Evolutionary conservation across 2,113 vertebrate species (phyloP), one percentile per base, ranked within the genome.

Genomic region (Eudyptes chrysolophus): DNA sequence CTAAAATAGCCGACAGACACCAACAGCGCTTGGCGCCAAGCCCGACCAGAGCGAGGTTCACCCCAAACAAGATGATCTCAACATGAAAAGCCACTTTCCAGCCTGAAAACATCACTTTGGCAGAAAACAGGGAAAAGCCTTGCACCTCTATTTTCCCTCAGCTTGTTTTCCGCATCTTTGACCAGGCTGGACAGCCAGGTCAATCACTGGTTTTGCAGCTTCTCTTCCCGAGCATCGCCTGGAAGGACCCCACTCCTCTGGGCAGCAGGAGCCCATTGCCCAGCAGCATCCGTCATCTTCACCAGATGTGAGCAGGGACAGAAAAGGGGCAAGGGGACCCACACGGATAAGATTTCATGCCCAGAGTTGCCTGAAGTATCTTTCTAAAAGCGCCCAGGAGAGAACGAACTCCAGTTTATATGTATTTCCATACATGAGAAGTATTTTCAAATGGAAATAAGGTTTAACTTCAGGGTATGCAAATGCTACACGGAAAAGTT

Each of bases 1-100:
- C 44, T 16, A 19, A 48, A 79, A 68, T 16, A 48, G 26, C 15
- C 1, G 6, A 21, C 25, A 22, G 48, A 48, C 30, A 32, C 27
- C 57, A 27, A n/a, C 51, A 17, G 44, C 0, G 1, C 52, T 16
- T 16, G 0, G 38, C 1, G 1, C 54, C 0, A 2, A 57, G 64
- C 58, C 26, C 0, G 1, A 7, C 17, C 69, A 8, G 26, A 30
- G 26, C 30, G 20, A 72, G 5, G 8, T 13, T 51, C 34, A 69
- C 60, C 36, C 42, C 29, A 40, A 22, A 36, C 2, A 2, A 55
- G 29, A 25, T 1, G 1, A 34, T 49, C 27, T 34, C 74, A 51
- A 71, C 32, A 38, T 21, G 32, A 80, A 76, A 84, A 80, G 21
- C 19, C 38, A 11, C 38, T 15, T 81, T 51, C 40, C 62, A 79